Conservation (phyloP, 2,888 invertebrate genomes). For the Phaonia tiefii region DNA sequence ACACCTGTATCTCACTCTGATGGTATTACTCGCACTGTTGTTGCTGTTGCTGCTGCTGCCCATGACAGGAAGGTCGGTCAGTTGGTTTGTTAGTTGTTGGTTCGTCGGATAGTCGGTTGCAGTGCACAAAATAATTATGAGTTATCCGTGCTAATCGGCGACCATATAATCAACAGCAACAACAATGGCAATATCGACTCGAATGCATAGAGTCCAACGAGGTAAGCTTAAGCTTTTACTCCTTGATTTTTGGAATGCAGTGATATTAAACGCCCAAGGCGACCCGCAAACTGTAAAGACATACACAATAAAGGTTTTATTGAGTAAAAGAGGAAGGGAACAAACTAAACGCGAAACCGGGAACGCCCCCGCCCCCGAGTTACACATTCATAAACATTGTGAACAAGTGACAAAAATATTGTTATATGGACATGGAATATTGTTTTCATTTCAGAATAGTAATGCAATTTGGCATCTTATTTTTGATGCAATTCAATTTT, state of each 20-base stretch:
- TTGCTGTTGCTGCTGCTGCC: background rate
- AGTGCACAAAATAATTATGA: constrained; percentile 62
- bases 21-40: too few relatives aligned
- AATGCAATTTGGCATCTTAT: too few relatives aligned
- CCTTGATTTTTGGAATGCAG: constrained; percentile 58
- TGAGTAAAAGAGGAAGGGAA: background rate
- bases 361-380: background rate
- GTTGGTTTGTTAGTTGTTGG: too few relatives aligned
- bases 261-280: constrained; percentile 62
- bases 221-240: constrained; percentile 37
- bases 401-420: background rate
- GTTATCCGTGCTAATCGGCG: constrained; percentile 63
- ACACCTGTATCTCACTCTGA: too few relatives aligned
- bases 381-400: background rate
- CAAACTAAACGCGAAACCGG: too few relatives aligned
- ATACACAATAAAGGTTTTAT: constrained; percentile 50
- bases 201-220: constrained; percentile 33
- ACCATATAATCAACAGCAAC: constrained; percentile 60
- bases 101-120: background rate
- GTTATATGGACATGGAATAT: too few relatives aligned
- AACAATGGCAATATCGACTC: constrained; percentile 41
- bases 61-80: background rate
- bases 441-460: too few relatives aligned
- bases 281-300: constrained; percentile 49
- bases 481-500: too few relatives aligned